Base-by-base conservation (phyloP, 2,113 vertebrate species). In the Ornithorhynchus anatinus region DNA sequence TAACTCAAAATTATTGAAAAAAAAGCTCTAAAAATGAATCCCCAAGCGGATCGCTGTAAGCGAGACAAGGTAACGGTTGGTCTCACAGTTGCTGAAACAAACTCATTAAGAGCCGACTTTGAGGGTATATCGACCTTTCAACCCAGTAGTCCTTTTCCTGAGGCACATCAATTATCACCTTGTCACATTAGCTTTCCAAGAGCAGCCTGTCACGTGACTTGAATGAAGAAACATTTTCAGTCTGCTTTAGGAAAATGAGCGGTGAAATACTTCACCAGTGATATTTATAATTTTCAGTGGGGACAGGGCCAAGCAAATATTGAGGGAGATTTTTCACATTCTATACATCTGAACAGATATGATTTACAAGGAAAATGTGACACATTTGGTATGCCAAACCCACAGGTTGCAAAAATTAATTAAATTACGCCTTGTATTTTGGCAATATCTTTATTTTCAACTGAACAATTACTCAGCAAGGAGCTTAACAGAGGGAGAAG, bases 31-130 rank as follows among this genome's bases (percentile, higher is more conserved):
- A n/a, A n/a, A n/a, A n/a, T n/a, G n/a, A n/a, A n/a, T n/a, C n/a
- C n/a, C n/a, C n/a, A n/a, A n/a, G n/a, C n/a, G n/a, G n/a, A n/a
- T n/a, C n/a, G n/a, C n/a, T n/a, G n/a, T n/a, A n/a, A n/a, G n/a
- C n/a, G n/a, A n/a, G n/a, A n/a, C n/a, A n/a, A n/a, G n/a, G n/a
- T n/a, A n/a, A n/a, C n/a, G n/a, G n/a, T n/a, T n/a, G n/a, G n/a
- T n/a, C 5, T 74, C 27, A 25, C 11, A 50, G 16, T 50, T 50
- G 11, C 36, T 22, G 62, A 75, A 39, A 45, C 22, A 32, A 71
- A 86, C 71, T 67, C 63, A 74, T 72, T 81, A 79, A 33, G 19
- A 71, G 48, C 50, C 68, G 53, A 64, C 44, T 77, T 67, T 60
- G 75, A 71, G 53, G 65, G 36, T 53, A 61, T 81, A 73, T 73